These are phyloP conservation scores for Scotopteryx bipunctaria DNA, from an alignment of 2,888 invertebrate genomes.

Conservation along the genomic window DNA sequence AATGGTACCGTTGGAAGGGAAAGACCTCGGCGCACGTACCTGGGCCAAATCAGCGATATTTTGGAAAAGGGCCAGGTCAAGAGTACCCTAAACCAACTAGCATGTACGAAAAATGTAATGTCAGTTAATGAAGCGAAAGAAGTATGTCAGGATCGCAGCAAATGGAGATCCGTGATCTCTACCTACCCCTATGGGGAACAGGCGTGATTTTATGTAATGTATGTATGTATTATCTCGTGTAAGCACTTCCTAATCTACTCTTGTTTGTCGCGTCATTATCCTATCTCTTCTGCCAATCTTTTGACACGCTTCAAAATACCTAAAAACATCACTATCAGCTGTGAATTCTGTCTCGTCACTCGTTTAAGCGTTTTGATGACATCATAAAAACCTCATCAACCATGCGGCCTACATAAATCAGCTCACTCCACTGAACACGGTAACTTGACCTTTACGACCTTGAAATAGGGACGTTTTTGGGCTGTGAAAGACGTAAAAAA, in stretches of 20 bases:
- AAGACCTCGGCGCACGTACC: too few relatives aligned
- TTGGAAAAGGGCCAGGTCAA: too few relatives aligned
- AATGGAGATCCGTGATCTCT: too few relatives aligned
- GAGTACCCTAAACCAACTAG: too few relatives aligned
- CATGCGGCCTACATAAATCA: constrained; percentile 59
- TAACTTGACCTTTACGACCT: constrained; percentile 14
- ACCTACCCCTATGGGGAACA: too few relatives aligned
- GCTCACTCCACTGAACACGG: constrained; percentile 17
- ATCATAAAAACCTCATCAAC: constrained; percentile 66
- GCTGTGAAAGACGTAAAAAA: constrained; percentile 23
- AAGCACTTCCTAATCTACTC: constrained; percentile 11
- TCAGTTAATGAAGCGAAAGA: too few relatives aligned
- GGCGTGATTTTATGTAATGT: too few relatives aligned
- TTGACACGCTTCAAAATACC: constrained; percentile 25
- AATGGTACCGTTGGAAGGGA: too few relatives aligned
- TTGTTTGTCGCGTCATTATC: constrained; percentile 13
- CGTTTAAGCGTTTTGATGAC: constrained; percentile 67
- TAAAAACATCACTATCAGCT: constrained; percentile 36
- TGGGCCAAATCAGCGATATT: too few relatives aligned
- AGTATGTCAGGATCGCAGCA: too few relatives aligned
- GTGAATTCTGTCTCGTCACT: constrained; percentile 47
- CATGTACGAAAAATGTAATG: too few relatives aligned
- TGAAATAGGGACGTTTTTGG: constrained; percentile 9
- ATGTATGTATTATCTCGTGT: not conserved
- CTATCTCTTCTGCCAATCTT: constrained; percentile 25